A percentile compares a stretch with the other conserved stretches of the same genome.
These are phyloP conservation scores for Lumbricus terrestris DNA, from an alignment of 2,888 invertebrate species.

Conservation along the genomic window DNA sequence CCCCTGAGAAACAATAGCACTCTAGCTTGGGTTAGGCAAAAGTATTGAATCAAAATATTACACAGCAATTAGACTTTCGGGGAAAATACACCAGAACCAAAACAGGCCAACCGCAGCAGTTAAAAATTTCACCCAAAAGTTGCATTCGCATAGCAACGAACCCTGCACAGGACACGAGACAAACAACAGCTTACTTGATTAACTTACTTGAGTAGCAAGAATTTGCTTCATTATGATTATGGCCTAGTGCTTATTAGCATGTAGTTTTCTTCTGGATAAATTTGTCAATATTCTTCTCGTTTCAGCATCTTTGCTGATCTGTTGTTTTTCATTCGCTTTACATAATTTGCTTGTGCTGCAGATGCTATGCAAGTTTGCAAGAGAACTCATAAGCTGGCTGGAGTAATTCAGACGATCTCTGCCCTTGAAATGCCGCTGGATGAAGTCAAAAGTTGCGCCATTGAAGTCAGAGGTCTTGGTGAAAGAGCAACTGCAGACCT, in stretches of 20 bases:
- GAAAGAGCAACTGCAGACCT: background rate
- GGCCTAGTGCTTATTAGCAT: background rate
- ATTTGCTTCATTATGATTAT: background rate
- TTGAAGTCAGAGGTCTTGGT: background rate
- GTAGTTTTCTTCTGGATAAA: background rate
- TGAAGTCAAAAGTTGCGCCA: background rate
- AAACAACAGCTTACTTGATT: no score
- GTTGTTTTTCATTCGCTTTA: background rate
- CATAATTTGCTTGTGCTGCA: background rate
- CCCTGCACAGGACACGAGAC: no score
- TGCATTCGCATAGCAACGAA: no score
- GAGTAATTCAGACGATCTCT: background rate
- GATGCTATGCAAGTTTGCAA: background rate
- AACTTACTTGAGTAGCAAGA: no score
- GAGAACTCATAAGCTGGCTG: background rate
- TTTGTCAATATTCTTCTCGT: background rate
- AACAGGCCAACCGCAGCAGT: no score
- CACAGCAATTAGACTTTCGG: no score
- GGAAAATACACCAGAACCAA: no score
- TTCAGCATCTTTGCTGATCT: no score
- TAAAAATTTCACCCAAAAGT: no score
- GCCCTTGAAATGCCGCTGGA: background rate
- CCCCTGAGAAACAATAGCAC: no score
- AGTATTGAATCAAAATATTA: no score
- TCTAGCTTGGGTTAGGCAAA: no score